Base-by-base conservation (phyloP, 1,140 invertebrate species). In the Mactra quadrangularis region DNA sequence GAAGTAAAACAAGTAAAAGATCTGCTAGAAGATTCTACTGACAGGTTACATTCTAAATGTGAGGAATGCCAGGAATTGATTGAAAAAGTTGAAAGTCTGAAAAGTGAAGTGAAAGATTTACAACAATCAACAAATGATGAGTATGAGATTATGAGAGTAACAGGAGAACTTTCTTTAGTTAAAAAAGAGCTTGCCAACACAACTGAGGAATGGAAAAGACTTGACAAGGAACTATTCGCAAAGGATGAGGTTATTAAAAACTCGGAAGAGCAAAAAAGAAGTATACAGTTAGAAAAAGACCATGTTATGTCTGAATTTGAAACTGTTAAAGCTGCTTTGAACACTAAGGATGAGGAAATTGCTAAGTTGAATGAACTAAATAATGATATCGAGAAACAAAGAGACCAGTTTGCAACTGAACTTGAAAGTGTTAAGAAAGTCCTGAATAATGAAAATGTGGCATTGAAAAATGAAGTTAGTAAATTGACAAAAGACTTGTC, bases 401-500 rank as follows among this genome's bases (percentile, higher is more conserved):
- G 4, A 7, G 45, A 19, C 25, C 27, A 68, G 4, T 3, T 29
- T 4, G 22, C 1, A 7, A 41, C 6, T 15, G 6, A 7, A 15
- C 6, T 7, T 6, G 38, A 41, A 41, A 41, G 38, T 41, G 6
- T 7, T 41, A 41, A 41, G 38, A 7, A 6, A 41, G 6, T 41
- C 6, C 38, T 41, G 6, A n/a, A 50, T 9, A 31, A 29, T n/a
- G n/a, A 50, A 87, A 55, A 83, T 82, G 41, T 47, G 19, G n/a
- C 64, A 47, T 15, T 29, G 13, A 68, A 13, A 3, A 31, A 19
- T 25, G 41, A 68, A 3, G 13, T 29, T 13, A 47, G 3, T 17
- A 87, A 81, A n/a, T n/a, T 68, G 47, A 38, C 84, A 11, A 81
- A 84, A 22, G 78, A 75, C 17, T 38, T 88, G 19, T 70, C n/a